These are phyloP conservation scores for Xanthia icteritia DNA, from an alignment of 2,888 invertebrate species.

Conservation along the genomic window DNA sequence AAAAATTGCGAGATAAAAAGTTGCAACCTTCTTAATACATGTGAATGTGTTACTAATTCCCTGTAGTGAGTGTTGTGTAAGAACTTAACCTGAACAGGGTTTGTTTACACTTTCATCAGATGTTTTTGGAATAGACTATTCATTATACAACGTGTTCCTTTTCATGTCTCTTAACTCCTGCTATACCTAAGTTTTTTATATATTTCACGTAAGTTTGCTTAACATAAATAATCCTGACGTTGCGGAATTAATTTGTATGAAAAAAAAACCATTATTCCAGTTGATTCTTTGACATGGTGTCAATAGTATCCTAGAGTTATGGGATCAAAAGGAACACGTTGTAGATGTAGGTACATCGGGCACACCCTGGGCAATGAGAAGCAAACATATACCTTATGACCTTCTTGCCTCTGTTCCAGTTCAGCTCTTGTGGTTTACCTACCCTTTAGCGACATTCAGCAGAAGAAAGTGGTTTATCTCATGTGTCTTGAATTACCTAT, in stretches of 20 bases:
- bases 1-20: background rate
- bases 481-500: background rate
- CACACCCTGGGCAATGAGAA: background rate
- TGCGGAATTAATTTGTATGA: too few relatives aligned
- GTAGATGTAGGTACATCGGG: too few relatives aligned
- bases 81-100: background rate
- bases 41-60: background rate
- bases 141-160: too few relatives aligned
- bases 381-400: background rate
- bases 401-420: background rate
- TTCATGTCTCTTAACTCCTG: too few relatives aligned
- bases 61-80: background rate
- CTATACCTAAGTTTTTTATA: too few relatives aligned
- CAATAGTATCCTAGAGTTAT: too few relatives aligned
- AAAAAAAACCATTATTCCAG: too few relatives aligned
- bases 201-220: too few relatives aligned
- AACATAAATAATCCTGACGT: too few relatives aligned
- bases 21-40: background rate
- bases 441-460: background rate
- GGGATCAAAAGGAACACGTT: too few relatives aligned
- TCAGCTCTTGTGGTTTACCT: background rate
- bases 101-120: background rate
- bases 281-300: too few relatives aligned
- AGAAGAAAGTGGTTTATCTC: background rate
- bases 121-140: background rate